phyloP scores from a whole-genome alignment of 2,113 vertebrate genomes.

The Sinocyclocheilus maitianheensis region DNA sequence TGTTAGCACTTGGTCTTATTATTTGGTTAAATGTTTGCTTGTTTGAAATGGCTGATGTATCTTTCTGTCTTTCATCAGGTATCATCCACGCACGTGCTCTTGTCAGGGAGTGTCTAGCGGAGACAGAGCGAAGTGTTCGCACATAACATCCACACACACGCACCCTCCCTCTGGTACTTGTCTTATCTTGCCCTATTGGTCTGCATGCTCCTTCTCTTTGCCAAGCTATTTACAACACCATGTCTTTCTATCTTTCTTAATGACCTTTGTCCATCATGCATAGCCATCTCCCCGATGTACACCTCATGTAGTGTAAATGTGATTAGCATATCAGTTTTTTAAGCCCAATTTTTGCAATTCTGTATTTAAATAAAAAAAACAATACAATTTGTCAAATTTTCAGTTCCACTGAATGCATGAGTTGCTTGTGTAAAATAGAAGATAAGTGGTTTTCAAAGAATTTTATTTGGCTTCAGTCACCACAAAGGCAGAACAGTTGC shows the following conservation, averaged over 20 bases:
- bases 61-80: conserved; percentile 70
- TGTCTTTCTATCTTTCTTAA: conserved; percentile 11
- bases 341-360: conserved; percentile 80
- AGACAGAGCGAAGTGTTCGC: conserved; percentile 93
- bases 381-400: conserved; percentile 50
- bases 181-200: conserved; percentile 13
- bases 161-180: conserved; percentile 41
- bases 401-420: neutral
- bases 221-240: conserved; percentile 32
- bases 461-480: conserved; percentile 43
- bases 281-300: conserved; percentile 23
- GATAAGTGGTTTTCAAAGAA: neutral
- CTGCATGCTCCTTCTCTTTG: neutral
- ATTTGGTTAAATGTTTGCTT: neutral
- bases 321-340: conserved; percentile 76
- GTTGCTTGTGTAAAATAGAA: neutral
- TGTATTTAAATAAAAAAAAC: conserved; percentile 72
- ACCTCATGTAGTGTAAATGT: conserved; percentile 66
- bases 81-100: conserved; percentile 95
- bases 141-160: conserved; percentile 80
- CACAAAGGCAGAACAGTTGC: neutral
- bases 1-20: neutral
- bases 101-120: conserved; percentile 94
- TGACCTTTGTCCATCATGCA: conserved; percentile 2
- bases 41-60: conserved; percentile 1